A percentile compares a stretch with the other conserved stretches of the same genome.
Evolutionary conservation across 2,113 vertebrate species (phyloP).

Genomic region (Aegotheles bennettii): DNA sequence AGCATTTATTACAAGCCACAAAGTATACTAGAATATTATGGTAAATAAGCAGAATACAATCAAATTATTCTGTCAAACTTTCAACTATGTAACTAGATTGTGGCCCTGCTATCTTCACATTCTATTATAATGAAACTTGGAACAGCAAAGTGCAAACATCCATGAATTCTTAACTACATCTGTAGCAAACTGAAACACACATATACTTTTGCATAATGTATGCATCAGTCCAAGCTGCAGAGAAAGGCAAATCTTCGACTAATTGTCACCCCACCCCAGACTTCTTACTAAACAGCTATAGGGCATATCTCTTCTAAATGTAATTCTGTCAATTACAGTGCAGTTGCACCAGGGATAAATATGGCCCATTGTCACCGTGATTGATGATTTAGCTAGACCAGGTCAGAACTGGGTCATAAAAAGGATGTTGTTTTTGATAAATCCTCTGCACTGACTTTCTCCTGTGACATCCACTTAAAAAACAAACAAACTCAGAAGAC

Average conservation of each 20-base stretch:
- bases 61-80: constrained; percentile 20
- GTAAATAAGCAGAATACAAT: constrained; percentile 34
- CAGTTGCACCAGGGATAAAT: constrained; percentile 5
- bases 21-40: background rate
- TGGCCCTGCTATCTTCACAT: background rate
- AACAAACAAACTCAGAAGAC: constrained; percentile 22
- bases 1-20: background rate
- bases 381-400: constrained; percentile 35
- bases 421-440: constrained; percentile 50
- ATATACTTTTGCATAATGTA: constrained; percentile 20
- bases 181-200: background rate
- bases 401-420: constrained; percentile 28
- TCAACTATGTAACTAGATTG: constrained; percentile 13
- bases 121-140: constrained; percentile 14
- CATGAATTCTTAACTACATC: constrained; percentile 7
- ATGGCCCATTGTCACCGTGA: constrained; percentile 1
- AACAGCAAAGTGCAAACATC: background rate
- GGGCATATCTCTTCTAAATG: constrained; percentile 7
- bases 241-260: background rate
- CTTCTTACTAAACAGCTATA: constrained; percentile 1
- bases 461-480: constrained; percentile 36
- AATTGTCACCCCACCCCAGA: background rate
- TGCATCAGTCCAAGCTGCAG: background rate
- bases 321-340: constrained; percentile 40
- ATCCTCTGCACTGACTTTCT: constrained; percentile 45